Evolutionary conservation across 2,797 vertebrate genomes (phyloP), one percentile per base, ranked within the genome.

Genomic region (Leptoclinus maculatus): DNA sequence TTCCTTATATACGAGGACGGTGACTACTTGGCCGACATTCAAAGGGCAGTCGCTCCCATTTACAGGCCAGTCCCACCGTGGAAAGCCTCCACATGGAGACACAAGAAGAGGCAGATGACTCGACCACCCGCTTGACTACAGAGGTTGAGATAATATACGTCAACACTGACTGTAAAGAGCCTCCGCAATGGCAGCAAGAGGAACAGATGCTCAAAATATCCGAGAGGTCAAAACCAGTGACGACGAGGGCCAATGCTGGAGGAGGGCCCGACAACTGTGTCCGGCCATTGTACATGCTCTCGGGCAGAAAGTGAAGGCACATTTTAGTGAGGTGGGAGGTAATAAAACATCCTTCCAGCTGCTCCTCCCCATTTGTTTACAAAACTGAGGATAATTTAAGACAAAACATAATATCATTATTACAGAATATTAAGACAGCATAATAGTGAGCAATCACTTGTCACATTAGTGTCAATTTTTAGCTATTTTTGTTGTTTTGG

Each of bases 331-430:
- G 62, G 58, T 27, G 49, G 59, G 47, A 36, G 60, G 57, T 16
- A 56, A 78, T 71, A 73, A 73, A 83, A 70, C 49, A 73, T 71
- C 19, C 36, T 43, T 51, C 41, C 49, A 62, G 63, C 53, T 82
- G 39, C 63, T 75, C 56, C 8, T 54, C 25, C 51, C 32, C 25
- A 23, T 66, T 70, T 10, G 27, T 51, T 36, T 41, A 66, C 45
- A 14, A 19, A 51, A 76, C 38, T n/a, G 45, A 64, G 29, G 25
- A 65, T 47, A 9, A 57, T 27, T 56, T 17, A 14, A 64, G 11
- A 64, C 49, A 3, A 75, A 27, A 65, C 29, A 45, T 41, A 60
- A 27, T 19, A 17, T 64, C 17, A 69, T 67, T 65, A 64, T 12
- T 21, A 8, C 56, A 9, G 17, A 41, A 25, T 63, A 56, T 69